Conservation (phyloP, 1,140 invertebrate genomes). For the Muscidifurax raptorellus region DNA sequence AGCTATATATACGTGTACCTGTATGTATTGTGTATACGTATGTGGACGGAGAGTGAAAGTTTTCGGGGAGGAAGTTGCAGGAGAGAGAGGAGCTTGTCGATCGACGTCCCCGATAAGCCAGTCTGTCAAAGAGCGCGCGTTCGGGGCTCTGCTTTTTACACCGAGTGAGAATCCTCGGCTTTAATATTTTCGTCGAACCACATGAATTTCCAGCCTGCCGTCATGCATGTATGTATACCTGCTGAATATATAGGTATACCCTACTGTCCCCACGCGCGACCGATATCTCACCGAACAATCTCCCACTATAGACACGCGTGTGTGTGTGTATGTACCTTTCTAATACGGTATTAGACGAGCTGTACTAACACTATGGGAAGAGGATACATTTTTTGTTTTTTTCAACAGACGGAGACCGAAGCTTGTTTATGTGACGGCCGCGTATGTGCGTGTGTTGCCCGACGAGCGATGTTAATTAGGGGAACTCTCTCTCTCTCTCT, state of each 20-base stretch:
- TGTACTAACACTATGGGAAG: not conserved
- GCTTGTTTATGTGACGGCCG: conserved; percentile 24
- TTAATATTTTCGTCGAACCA: conserved; percentile 40
- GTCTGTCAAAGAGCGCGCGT: not conserved
- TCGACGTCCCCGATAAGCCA: not conserved
- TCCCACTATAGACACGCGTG: not conserved
- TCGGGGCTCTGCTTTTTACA: not conserved
- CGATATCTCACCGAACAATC: conserved; percentile 6
- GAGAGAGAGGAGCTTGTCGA: not conserved
- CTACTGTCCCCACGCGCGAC: too few relatives aligned
- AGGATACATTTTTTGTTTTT: conserved; percentile 33
- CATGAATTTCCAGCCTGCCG: not conserved
- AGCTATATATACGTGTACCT: not conserved
- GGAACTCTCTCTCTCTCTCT: too few relatives aligned
- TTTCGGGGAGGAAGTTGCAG: not conserved
- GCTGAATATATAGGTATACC: too few relatives aligned
- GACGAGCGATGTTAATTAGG: conserved; percentile 39
- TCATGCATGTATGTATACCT: not conserved
- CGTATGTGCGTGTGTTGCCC: not conserved
- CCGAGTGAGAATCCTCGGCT: not conserved
- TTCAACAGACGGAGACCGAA: not conserved
- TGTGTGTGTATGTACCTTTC: not conserved
- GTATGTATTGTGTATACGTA: not conserved
- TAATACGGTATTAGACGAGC: too few relatives aligned
- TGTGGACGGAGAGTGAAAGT: conserved; percentile 21